Percentiles rank a stretch among this genome's conserved stretches.
Evolutionary conservation across 2,113 vertebrate genomes (phyloP).

Genomic region (Columba livia): DNA sequence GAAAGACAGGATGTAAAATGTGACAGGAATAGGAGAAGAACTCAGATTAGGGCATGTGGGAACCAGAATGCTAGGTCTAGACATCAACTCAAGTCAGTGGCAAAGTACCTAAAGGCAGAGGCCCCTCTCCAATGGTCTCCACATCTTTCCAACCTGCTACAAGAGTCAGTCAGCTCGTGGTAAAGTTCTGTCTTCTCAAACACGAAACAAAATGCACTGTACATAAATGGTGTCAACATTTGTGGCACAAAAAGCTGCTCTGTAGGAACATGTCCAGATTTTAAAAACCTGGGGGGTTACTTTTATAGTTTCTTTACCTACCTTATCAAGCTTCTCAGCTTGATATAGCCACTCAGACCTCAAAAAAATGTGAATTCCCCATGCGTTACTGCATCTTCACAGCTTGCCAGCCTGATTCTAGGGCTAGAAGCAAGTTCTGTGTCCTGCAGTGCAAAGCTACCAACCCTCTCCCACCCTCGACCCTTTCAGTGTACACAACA

Average conservation of each 20-base stretch:
- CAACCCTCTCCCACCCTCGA: not conserved
- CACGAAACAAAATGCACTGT: accelerated
- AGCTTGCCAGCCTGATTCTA: not conserved
- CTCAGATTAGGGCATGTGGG: not conserved
- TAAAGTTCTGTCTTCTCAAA: not conserved
- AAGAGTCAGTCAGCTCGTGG: not conserved
- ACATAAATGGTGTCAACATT: not conserved
- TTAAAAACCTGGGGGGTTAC: not conserved
- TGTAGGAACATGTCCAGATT: not conserved
- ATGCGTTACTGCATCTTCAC: not conserved
- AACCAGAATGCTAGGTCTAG: not conserved
- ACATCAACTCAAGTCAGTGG: not conserved
- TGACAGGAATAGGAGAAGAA: not conserved
- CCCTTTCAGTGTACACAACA: not conserved
- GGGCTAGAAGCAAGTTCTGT: not conserved
- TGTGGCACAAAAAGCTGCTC: not conserved
- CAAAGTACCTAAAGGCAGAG: not conserved
- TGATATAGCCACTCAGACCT: not conserved
- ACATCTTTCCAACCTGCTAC: not conserved
- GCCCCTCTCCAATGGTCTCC: not conserved
- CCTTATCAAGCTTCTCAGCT: not conserved
- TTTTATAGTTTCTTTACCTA: not conserved
- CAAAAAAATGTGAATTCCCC: not conserved
- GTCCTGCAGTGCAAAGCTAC: not conserved
- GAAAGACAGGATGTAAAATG: not conserved